Base-by-base conservation (phyloP, 64 coral and sea anemone genomes). In the Montipora efflorescens region DNA sequence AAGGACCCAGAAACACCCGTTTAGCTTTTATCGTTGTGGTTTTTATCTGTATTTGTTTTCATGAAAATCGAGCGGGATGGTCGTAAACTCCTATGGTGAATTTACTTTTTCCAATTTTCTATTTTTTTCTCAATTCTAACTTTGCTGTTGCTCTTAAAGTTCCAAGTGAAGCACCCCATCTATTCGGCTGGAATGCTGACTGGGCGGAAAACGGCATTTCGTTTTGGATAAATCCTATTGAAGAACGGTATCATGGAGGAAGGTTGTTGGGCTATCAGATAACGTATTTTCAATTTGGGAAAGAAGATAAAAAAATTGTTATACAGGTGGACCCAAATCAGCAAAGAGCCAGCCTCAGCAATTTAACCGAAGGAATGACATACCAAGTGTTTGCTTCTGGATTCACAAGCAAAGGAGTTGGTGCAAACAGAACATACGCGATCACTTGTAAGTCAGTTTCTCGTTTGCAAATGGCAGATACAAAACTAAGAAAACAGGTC, bases 321-420 rank as follows among this genome's bases (percentile, higher is more conserved):
- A 20, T 10, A 44, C 16, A 48, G 4, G 36, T 85, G 15, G 44
- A 70, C 3, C 28, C 2, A 5, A 21, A 49, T 49, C 69, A 62
- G 3, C 46, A 15, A 4, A 67, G 13, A 50, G 82, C 48, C 19
- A 48, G 6, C 0, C 47, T 85, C 23, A 19, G 20, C 3, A 48
- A 48, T 69, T 49, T 71, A 49, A 85, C 14, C 3, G 15, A 69
- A 8, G 66, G 64, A 15, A 18, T 4, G 7, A 85, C 66, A 0
- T 85, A 85, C 46, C 4, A 49, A 3, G 4, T 85, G 21, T 14
- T 20, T 18, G 49, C 25, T 71, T 14, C 62, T 50, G 82, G 82
- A 71, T 85, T 10, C 10, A 85, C 82, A 48, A 85, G 46, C 82
- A 50, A 10, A 48, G 82, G 82, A 85, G 66, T 48, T 13, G 81